Evolutionary conservation across 2,797 vertebrate species (phyloP).

Genomic region (Ataeniobius toweri): DNA sequence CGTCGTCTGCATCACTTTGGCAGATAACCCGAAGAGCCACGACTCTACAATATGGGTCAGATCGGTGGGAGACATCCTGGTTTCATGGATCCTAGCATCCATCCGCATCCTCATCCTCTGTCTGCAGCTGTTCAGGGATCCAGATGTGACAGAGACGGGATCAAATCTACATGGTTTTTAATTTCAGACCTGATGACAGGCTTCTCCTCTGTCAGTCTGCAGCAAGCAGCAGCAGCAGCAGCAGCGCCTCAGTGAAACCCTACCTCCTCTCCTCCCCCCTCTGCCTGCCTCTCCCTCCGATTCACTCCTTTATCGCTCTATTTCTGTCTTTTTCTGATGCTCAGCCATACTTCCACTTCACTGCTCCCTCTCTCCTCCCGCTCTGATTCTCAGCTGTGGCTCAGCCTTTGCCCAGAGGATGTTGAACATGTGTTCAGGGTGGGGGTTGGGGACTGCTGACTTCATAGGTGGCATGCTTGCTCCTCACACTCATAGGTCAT

Average conservation of each 20-base stretch:
- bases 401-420: slow-evolving; percentile 72
- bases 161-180: slow-evolving; percentile 52
- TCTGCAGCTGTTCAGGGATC: slow-evolving; percentile 30
- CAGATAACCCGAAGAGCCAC: slow-evolving; percentile 28
- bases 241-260: slow-evolving; percentile 23
- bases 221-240: slow-evolving; percentile 21
- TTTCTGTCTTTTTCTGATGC: slow-evolving; percentile 76
- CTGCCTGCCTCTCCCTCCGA: slow-evolving; percentile 48
- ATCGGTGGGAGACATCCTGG: slow-evolving; percentile 43
- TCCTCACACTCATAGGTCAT: slow-evolving; percentile 57
- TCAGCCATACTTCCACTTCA: slow-evolving; percentile 73
- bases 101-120: slow-evolving; percentile 37
- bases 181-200: slow-evolving; percentile 35
- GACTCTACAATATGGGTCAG: slow-evolving; percentile 61
- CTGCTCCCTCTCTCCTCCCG: slow-evolving; percentile 41
- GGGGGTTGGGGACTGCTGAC: slow-evolving; percentile 73
- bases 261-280: slow-evolving; percentile 27
- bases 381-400: slow-evolving; percentile 59
- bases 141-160: slow-evolving; percentile 29
- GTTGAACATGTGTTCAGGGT: slow-evolving; percentile 76
- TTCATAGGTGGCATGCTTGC: slow-evolving; percentile 72
- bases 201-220: slow-evolving; percentile 32
- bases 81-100: slow-evolving; percentile 47
- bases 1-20: slow-evolving; percentile 41
- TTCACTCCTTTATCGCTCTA: slow-evolving; percentile 75